Conservation (phyloP, 2,888 invertebrate genomes). For the Bellardia pandia region DNA sequence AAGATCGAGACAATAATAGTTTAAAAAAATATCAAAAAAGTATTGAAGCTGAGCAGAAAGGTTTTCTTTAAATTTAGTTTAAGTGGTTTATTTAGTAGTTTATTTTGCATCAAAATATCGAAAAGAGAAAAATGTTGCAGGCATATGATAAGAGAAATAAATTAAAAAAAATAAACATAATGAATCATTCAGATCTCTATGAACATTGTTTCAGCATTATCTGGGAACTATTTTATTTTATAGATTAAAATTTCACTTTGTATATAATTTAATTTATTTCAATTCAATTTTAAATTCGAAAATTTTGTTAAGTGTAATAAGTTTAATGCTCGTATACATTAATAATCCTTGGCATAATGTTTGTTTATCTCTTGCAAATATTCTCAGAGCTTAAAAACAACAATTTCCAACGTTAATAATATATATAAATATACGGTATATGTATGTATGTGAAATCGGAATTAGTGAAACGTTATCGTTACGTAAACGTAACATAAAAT, state of each 20-base stretch:
- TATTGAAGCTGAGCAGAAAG: too few species aligned
- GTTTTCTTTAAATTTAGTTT: too few species aligned
- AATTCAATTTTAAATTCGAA: neutral
- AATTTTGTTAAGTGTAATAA: slow-evolving; percentile 26
- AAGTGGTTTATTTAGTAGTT: too few species aligned
- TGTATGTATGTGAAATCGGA: neutral
- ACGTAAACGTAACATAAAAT: neutral
- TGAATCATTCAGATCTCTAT: too few species aligned
- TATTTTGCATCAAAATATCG: too few species aligned
- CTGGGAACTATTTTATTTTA: too few species aligned
- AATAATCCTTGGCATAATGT: slow-evolving; percentile 55
- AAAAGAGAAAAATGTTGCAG: too few species aligned
- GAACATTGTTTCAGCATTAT: too few species aligned
- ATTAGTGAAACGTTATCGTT: neutral
- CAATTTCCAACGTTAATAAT: slow-evolving; percentile 8
- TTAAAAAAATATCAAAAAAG: too few species aligned
- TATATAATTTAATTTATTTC: neutral
- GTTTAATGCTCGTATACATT: slow-evolving; percentile 10
- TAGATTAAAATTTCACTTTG: neutral
- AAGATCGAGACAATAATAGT: too few species aligned
- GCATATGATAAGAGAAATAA: neutral
- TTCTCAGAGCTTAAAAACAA: slow-evolving; percentile 36
- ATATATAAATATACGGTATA: neutral
- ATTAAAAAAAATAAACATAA: neutral
- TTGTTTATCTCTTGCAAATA: slow-evolving; percentile 49